phyloP scores from a whole-genome alignment of 2,888 invertebrate genomes.

The Ecdyonurus torrentis region DNA sequence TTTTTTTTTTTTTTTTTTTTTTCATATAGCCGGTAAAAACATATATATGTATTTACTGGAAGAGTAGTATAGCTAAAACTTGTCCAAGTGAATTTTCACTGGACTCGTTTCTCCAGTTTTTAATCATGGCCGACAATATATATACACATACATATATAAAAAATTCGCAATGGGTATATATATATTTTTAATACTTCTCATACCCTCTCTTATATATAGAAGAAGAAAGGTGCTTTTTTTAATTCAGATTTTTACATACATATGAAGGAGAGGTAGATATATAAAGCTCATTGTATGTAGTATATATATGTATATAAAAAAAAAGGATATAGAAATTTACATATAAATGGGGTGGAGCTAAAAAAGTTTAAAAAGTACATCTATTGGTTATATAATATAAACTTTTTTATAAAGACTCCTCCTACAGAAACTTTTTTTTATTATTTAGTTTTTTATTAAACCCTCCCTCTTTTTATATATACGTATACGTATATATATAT shows the following conservation, averaged over 20 bases:
- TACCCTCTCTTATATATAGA: neutral
- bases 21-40: neutral
- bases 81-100: neutral
- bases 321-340: neutral
- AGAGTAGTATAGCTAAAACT: neutral
- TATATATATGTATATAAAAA: no score
- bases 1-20: neutral
- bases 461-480: neutral
- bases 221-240: neutral
- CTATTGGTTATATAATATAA: neutral
- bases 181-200: neutral
- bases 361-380: neutral
- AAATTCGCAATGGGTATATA: neutral
- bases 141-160: no score
- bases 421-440: neutral
- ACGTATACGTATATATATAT: no score
- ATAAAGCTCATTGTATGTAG: neutral
- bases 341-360: neutral
- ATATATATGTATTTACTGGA: no score
- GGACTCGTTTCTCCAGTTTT: neutral
- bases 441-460: neutral
- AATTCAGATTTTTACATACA: neutral
- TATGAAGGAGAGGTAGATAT: neutral
- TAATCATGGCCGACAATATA: neutral
- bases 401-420: neutral